Percentiles rank a stretch among this genome's conserved stretches.
phyloP scores from a whole-genome alignment of 2,113 vertebrate species.

The Gasterosteus aculeatus region DNA sequence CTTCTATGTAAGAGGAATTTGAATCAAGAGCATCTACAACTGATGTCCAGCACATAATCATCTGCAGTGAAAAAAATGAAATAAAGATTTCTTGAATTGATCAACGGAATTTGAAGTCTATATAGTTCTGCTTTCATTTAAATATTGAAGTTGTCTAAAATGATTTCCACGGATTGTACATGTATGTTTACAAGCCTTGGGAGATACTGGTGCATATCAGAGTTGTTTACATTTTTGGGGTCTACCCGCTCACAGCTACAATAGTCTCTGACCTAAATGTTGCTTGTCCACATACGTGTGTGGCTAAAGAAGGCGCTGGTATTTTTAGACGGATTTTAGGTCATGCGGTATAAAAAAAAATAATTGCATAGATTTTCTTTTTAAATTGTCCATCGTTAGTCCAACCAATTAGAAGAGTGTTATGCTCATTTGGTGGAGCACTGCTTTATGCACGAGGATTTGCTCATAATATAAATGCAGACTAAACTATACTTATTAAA shows the following conservation, averaged over 20 bases:
- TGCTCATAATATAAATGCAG: not conserved
- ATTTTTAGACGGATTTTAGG: too few relatives aligned
- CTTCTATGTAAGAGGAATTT: not conserved
- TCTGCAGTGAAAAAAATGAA: not conserved
- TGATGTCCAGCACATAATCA: not conserved
- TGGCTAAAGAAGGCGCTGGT: not conserved
- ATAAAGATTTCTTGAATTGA: not conserved
- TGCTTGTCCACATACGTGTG: not conserved
- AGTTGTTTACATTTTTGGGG: too few relatives aligned
- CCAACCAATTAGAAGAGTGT: not conserved
- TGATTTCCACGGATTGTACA: not conserved
- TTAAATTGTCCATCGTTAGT: not conserved
- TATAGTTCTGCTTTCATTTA: not conserved
- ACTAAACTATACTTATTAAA: not conserved
- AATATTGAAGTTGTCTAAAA: not conserved
- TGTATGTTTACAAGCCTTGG: not conserved
- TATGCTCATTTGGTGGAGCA: not conserved
- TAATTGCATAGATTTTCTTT: not conserved
- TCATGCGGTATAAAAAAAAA: not conserved
- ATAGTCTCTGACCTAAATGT: not conserved
- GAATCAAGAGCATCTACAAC: not conserved
- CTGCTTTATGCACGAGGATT: not conserved
- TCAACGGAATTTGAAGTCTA: not conserved
- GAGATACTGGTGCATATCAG: not conserved
- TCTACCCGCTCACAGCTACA: not conserved